Evolutionary conservation across 2,888 invertebrate genomes (phyloP).

Genomic region (Thymelicus sylvestris): DNA sequence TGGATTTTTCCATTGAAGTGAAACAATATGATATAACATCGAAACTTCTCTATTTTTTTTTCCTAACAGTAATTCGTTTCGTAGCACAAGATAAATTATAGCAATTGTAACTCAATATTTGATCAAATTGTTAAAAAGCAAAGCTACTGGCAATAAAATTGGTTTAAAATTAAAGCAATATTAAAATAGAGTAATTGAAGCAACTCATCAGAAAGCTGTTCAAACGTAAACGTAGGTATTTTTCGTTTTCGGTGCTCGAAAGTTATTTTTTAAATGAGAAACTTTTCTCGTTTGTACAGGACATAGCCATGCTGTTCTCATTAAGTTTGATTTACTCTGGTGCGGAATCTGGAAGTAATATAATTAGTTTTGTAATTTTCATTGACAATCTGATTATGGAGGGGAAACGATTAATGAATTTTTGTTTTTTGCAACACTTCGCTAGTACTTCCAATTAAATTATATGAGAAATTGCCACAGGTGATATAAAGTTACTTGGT

Average conservation of each 20-base stretch:
- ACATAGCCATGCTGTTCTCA: slow-evolving; percentile 31
- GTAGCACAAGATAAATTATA: background rate
- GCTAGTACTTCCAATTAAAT: background rate
- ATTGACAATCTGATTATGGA: slow-evolving; percentile 32
- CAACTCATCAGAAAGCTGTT: slow-evolving; percentile 24
- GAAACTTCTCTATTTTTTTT: background rate
- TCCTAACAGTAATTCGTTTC: background rate
- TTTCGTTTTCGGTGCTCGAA: slow-evolving; percentile 25
- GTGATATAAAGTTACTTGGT: no score
- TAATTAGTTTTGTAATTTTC: slow-evolving; percentile 36
- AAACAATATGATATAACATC: background rate
- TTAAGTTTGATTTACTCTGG: slow-evolving; percentile 36
- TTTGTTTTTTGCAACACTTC: background rate
- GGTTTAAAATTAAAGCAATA: slow-evolving; percentile 1
- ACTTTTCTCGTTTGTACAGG: slow-evolving; percentile 40
- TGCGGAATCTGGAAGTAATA: slow-evolving; percentile 22
- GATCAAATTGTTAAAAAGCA: background rate
- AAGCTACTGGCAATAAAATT: background rate
- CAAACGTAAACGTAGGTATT: slow-evolving; percentile 12
- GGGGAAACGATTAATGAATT: slow-evolving; percentile 20
- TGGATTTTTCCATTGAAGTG: background rate
- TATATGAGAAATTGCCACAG: no score
- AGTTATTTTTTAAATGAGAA: slow-evolving; percentile 34
- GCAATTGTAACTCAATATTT: background rate
- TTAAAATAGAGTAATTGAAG: slow-evolving; percentile 21